A percentile compares a stretch with the other conserved stretches of the same genome.
These are phyloP conservation scores for Mnemiopsis leidyi DNA, from an alignment of 37 sponge, comb jelly and placozoan species.

Conservation along the genomic window DNA sequence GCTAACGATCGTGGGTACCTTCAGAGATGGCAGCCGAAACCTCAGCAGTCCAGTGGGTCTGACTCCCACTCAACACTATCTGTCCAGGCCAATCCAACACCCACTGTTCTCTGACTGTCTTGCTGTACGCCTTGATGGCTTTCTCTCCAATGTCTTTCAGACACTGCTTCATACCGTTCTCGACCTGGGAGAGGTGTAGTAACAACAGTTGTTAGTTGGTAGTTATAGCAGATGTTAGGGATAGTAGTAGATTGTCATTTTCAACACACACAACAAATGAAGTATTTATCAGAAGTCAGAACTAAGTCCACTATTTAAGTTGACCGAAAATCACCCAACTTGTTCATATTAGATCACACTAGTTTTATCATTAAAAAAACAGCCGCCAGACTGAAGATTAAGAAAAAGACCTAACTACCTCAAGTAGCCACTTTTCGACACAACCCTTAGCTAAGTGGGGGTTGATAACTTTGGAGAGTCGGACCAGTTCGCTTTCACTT, in stretches of 20 bases:
- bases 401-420: constrained; percentile 7
- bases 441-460: constrained; percentile 66
- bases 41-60: constrained; percentile 67
- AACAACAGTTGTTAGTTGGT: no score
- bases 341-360: no score
- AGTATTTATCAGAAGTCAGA: no score
- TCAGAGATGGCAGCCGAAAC: constrained; percentile 40
- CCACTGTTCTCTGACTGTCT: constrained; percentile 62
- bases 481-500: constrained; percentile 61
- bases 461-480: constrained; percentile 48
- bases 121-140: constrained; percentile 41
- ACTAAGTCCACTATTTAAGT: no score
- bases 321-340: no score
- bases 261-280: no score
- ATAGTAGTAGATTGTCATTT: no score
- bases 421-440: constrained; percentile 70
- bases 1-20: no score
- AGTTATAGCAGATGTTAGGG: no score
- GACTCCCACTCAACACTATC: constrained; percentile 66
- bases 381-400: no score
- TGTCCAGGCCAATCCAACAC: constrained; percentile 69
- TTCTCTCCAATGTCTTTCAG: constrained; percentile 18
- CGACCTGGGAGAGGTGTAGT: constrained; percentile 45
- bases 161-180: constrained; percentile 67
- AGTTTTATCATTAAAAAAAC: no score